These are phyloP conservation scores for Potorous gilbertii DNA, from an alignment of 2,797 vertebrate genomes.

Conservation along the genomic window DNA sequence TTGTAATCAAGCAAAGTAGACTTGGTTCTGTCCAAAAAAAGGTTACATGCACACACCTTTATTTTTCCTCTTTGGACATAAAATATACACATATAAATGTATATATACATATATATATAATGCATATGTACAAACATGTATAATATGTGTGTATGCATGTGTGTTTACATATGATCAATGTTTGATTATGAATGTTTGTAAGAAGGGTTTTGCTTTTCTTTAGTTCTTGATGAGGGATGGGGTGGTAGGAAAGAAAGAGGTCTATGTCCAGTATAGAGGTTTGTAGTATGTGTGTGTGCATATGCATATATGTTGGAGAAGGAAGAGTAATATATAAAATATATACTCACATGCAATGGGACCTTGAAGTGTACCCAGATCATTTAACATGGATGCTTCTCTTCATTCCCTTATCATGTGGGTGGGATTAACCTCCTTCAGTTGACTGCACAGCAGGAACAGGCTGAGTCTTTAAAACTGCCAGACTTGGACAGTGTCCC, in stretches of 20 bases:
- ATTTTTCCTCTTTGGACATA: too few relatives aligned
- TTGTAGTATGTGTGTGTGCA: background rate
- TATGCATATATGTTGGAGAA: too few relatives aligned
- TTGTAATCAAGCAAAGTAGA: background rate
- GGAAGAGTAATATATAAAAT: background rate
- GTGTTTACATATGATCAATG: background rate
- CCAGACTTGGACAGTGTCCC: constrained; percentile 5
- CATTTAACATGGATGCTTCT: background rate
- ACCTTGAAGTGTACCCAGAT: background rate
- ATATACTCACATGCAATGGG: background rate
- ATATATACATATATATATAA: too few relatives aligned
- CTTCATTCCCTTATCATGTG: background rate
- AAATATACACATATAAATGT: too few relatives aligned
- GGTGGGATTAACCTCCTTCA: background rate
- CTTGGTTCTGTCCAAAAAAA: background rate
- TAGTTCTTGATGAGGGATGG: background rate
- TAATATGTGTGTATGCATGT: background rate
- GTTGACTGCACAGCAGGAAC: background rate
- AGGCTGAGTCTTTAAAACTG: constrained; percentile 4
- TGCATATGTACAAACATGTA: background rate
- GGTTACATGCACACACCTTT: background rate
- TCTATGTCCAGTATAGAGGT: background rate
- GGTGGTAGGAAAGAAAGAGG: background rate
- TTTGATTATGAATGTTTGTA: background rate
- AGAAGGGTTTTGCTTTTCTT: background rate